Percentiles rank a stretch among this genome's conserved stretches.
Conservation (phyloP, 2,113 vertebrate species). For the Enhydra lutris region DNA sequence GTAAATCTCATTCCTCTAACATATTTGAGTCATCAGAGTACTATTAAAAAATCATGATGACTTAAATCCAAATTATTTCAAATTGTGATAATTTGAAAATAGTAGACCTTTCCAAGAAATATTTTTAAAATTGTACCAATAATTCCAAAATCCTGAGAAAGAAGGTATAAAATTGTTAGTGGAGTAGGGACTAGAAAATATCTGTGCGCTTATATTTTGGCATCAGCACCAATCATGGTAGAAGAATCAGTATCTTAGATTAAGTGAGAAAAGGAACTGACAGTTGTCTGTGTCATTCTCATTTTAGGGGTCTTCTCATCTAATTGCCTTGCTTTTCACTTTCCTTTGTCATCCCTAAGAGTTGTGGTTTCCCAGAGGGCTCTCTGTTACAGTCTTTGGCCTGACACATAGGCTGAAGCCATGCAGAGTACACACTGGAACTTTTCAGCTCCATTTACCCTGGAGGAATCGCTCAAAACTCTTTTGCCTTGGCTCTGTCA, state of each 20-base stretch:
- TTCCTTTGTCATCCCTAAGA: background rate
- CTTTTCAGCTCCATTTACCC: background rate
- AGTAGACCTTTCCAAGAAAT: background rate
- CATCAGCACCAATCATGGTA: background rate
- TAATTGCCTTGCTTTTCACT: background rate
- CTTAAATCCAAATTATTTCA: background rate
- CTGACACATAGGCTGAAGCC: background rate
- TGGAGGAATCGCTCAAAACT: background rate
- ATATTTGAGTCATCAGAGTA: background rate
- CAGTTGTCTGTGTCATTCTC: background rate
- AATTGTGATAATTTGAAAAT: background rate
- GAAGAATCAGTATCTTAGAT: background rate
- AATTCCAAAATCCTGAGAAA: background rate
- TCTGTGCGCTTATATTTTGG: background rate
- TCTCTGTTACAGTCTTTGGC: background rate
- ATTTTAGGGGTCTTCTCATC: background rate
- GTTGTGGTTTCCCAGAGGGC: background rate
- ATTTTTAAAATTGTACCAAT: background rate
- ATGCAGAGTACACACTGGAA: background rate
- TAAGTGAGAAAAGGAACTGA: slow-evolving; percentile 7
- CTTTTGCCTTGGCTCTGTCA: background rate
- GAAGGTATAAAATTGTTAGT: background rate
- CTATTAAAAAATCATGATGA: background rate
- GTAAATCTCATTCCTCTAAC: background rate
- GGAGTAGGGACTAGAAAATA: background rate